Percentiles rank a stretch among this genome's conserved stretches.
Conservation (phyloP, 2,888 invertebrate species). For the Plebejus melissa region DNA sequence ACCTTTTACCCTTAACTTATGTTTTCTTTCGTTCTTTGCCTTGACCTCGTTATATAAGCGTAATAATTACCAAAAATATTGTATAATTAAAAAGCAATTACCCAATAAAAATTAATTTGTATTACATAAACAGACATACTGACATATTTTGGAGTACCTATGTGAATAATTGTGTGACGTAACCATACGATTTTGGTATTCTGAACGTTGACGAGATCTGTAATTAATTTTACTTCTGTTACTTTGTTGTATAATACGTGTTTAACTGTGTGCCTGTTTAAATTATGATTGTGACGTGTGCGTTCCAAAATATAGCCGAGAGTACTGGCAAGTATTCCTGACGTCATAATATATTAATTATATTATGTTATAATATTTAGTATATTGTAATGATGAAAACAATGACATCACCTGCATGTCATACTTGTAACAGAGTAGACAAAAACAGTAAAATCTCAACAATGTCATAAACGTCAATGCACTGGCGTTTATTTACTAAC, state of each 20-base stretch:
- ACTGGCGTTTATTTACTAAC: too few species aligned
- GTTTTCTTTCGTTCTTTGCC: background rate
- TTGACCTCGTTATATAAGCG: background rate
- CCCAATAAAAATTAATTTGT: constrained; percentile 10
- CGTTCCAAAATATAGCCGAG: background rate
- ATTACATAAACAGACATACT: constrained; percentile 14
- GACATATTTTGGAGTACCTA: constrained; percentile 1
- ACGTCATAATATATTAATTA: too few species aligned
- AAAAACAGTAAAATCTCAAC: too few species aligned
- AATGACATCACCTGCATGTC: too few species aligned
- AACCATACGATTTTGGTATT: constrained; percentile 9
- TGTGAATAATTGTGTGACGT: constrained; percentile 3
- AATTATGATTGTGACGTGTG: background rate
- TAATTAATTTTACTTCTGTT: constrained; percentile 4
- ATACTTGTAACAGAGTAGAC: too few species aligned
- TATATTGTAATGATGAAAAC: too few species aligned
- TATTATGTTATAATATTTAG: too few species aligned
- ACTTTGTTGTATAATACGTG: constrained; percentile 1
- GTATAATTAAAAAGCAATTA: constrained; percentile 13
- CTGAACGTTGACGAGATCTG: background rate
- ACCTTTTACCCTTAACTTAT: background rate
- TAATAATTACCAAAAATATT: background rate
- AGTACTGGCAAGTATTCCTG: background rate
- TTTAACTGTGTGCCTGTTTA: background rate
- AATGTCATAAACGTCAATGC: too few species aligned